These are phyloP conservation scores for Sebastes hubbsi DNA, from an alignment of 2,797 vertebrate genomes.

Conservation along the genomic window DNA sequence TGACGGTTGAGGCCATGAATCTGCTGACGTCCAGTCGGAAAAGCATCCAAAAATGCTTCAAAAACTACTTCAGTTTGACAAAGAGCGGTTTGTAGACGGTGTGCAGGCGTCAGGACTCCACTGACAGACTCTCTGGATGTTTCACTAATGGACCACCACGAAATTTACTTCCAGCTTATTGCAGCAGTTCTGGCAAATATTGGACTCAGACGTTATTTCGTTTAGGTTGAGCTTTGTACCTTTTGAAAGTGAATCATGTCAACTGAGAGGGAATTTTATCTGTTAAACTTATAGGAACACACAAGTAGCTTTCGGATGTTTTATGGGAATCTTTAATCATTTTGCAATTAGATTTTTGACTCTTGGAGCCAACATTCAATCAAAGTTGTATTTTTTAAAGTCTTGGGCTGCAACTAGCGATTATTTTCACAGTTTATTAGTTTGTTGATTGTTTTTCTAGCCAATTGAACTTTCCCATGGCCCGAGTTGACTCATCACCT, in stretches of 20 bases:
- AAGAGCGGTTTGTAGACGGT: neutral
- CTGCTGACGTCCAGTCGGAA: conserved; percentile 19
- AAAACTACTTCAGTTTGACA: neutral
- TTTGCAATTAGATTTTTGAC: neutral
- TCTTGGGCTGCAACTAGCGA: neutral
- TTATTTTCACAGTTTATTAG: neutral
- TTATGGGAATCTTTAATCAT: neutral
- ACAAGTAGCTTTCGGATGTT: neutral
- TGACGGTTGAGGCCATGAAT: conserved; percentile 10
- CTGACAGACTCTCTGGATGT: neutral
- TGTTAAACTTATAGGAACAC: neutral
- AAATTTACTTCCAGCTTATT: neutral
- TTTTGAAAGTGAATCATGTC: neutral
- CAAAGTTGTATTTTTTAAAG: neutral
- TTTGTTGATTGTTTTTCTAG: neutral
- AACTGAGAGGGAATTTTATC: neutral
- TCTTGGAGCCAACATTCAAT: neutral
- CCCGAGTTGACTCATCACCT: neutral
- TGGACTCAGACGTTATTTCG: neutral
- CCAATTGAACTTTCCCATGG: neutral
- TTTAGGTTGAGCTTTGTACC: neutral
- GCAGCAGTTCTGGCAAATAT: neutral
- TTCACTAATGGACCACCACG: neutral
- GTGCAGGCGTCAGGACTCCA: neutral
- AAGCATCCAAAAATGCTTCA: neutral